Evolutionary conservation across 1,140 invertebrate genomes (phyloP), one percentile per base, ranked within the genome.

Genomic region (Tetramorium alpestre): DNA sequence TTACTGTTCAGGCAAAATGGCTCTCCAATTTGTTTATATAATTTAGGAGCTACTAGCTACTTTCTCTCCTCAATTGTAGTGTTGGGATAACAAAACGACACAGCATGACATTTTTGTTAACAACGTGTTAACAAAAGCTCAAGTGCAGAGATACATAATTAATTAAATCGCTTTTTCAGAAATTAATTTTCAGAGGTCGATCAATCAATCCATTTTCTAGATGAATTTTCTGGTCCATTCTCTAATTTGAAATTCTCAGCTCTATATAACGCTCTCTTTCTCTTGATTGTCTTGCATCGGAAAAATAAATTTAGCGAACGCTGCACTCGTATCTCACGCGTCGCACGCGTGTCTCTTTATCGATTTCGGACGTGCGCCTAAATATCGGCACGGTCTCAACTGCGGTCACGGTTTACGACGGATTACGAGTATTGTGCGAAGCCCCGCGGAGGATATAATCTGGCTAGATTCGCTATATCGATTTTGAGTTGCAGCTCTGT

Each of bases 381-480:
- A 91, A 91, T 86, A 88, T 92, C 78, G 67, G 77, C 73, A 65
- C 10, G 60, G 77, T 81, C 89, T 89, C 88, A 92, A 93, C 92
- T 91, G 89, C 88, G 91, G 90, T 87, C 88, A 92, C 87, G 92
- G 90, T 94, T 93, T 92, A 92, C 86, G 84, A 44, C 90, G 91
- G 92, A 93, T 94, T 93, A 93, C 92, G 77, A 91, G 93, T 91
- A 94, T 94, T 93, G 92, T 92, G 93, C 93, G 94, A 94, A 95
- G 93, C 93, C 94, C 94, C 91, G 89, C 92, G 92, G 92, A 95
- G 93, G 92, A 94, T 94, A 94, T 94, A 94, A 94, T 94, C 94
- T 93, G 91, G 94, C 94, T 95, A 94, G 94, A 95, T 95, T 95
- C 93, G 94, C 92, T 93, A 93, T 95, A 95, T 95, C 94, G 94